Conservation (phyloP, 2,888 invertebrate genomes). For the Corbicula japonica region DNA sequence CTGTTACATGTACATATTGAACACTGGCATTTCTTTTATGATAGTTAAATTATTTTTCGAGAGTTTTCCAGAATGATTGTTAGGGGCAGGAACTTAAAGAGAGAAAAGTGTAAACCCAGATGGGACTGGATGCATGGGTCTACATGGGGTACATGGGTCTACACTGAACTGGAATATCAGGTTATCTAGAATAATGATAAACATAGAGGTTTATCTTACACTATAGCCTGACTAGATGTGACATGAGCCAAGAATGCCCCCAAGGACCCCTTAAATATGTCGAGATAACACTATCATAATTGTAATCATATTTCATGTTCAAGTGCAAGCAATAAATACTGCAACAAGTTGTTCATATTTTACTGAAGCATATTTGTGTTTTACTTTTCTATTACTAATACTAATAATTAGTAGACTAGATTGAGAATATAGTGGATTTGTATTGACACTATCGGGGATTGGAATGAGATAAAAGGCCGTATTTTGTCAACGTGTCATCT, state of each 20-base stretch:
- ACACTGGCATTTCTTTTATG: no score
- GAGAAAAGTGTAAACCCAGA: neutral
- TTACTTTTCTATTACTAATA: neutral
- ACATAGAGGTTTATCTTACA: neutral
- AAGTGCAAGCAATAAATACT: neutral
- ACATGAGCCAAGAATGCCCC: slow-evolving; percentile 9
- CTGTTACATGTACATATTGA: no score
- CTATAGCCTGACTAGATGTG: neutral
- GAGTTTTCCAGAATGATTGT: no score
- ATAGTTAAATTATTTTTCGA: no score
- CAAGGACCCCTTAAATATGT: neutral
- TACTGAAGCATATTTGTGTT: neutral
- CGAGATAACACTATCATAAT: slow-evolving; percentile 6
- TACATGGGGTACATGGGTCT: neutral
- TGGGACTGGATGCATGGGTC: neutral
- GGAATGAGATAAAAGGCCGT: neutral
- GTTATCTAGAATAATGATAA: neutral
- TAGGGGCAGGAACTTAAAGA: neutral
- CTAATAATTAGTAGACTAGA: neutral
- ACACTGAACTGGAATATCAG: neutral
- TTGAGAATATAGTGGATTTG: no score
- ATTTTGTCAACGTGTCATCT: neutral
- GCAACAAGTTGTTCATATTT: neutral
- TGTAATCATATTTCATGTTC: slow-evolving; percentile 5
- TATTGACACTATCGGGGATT: neutral